Evolutionary conservation across 1,140 invertebrate species (phyloP).

Genomic region (Plutomurus gul): DNA sequence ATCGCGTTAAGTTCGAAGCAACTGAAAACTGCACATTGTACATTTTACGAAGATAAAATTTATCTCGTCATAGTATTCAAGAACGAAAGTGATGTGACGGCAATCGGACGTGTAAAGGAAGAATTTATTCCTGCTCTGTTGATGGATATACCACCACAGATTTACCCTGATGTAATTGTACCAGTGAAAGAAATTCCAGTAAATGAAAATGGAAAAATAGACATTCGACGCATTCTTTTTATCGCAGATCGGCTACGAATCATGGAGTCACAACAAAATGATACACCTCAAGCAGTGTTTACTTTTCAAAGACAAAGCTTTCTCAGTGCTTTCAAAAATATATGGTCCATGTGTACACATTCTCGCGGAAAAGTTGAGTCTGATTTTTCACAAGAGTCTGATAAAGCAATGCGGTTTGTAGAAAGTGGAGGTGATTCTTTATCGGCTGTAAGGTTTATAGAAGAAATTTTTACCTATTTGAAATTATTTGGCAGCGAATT

Average conservation of each 20-base stretch:
- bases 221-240: constrained; percentile 55
- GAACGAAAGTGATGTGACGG: constrained; percentile 58
- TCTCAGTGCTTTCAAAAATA: not conserved
- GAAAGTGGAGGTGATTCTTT: constrained; percentile 60
- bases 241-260: not conserved
- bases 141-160: constrained; percentile 39
- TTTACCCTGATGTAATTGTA: constrained; percentile 63
- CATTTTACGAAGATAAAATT: constrained; percentile 59
- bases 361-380: not conserved
- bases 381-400: not conserved
- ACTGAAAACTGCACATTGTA: not conserved
- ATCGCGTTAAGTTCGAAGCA: constrained; percentile 60
- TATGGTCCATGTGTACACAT: not conserved
- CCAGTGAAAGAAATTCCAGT: constrained; percentile 63
- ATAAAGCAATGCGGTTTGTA: constrained; percentile 55
- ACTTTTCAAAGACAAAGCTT: not conserved
- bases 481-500: constrained; percentile 34
- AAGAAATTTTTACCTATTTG: constrained; percentile 54
- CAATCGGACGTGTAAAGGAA: not conserved
- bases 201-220: constrained; percentile 66
- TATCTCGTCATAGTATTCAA: constrained; percentile 53
- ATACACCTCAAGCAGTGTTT: not conserved
- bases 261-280: too few relatives aligned
- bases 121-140: not conserved
- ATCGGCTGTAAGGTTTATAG: constrained; percentile 57